These are phyloP conservation scores for Ornithorhynchus anatinus DNA, from an alignment of 2,113 vertebrate species.

Conservation along the genomic window DNA sequence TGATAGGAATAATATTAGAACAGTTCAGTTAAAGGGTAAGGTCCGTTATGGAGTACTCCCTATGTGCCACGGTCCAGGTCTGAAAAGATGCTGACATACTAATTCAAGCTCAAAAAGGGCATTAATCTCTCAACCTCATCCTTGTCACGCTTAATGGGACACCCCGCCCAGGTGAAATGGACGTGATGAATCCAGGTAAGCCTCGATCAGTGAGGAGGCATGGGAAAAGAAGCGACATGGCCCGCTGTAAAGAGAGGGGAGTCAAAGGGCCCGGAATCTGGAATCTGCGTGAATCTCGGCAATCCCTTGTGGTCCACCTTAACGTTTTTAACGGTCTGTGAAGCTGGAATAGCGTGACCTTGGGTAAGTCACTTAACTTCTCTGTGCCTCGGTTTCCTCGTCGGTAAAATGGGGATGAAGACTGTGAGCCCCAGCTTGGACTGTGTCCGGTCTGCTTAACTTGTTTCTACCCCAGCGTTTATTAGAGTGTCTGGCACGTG, in stretches of 20 bases:
- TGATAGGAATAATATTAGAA: slow-evolving; percentile 83
- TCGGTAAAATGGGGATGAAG: too few relatives aligned
- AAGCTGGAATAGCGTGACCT: too few relatives aligned
- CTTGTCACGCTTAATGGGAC: slow-evolving; percentile 82
- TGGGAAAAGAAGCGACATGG: slow-evolving; percentile 53
- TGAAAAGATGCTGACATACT: slow-evolving; percentile 80
- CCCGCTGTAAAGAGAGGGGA: slow-evolving; percentile 34
- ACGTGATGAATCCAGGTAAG: slow-evolving; percentile 82
- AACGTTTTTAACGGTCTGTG: too few relatives aligned
- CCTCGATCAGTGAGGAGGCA: slow-evolving; percentile 79
- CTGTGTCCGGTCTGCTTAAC: too few relatives aligned
- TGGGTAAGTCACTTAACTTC: too few relatives aligned
- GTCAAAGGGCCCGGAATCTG: too few relatives aligned
- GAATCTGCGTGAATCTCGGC: too few relatives aligned
- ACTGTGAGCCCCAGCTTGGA: too few relatives aligned
- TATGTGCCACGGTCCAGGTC: slow-evolving; percentile 64
- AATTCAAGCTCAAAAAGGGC: slow-evolving; percentile 78
- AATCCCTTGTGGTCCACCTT: too few relatives aligned
- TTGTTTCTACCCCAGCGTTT: too few relatives aligned
- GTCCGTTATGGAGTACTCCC: slow-evolving; percentile 74
- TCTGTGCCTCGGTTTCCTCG: too few relatives aligned
- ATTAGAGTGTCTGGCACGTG: too few relatives aligned
- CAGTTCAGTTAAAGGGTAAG: slow-evolving; percentile 78
- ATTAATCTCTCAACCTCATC: slow-evolving; percentile 81
- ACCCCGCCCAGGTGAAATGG: slow-evolving; percentile 82